Evolutionary conservation across 2,797 vertebrate genomes (phyloP).

Genomic region (Sternotherus odoratus): DNA sequence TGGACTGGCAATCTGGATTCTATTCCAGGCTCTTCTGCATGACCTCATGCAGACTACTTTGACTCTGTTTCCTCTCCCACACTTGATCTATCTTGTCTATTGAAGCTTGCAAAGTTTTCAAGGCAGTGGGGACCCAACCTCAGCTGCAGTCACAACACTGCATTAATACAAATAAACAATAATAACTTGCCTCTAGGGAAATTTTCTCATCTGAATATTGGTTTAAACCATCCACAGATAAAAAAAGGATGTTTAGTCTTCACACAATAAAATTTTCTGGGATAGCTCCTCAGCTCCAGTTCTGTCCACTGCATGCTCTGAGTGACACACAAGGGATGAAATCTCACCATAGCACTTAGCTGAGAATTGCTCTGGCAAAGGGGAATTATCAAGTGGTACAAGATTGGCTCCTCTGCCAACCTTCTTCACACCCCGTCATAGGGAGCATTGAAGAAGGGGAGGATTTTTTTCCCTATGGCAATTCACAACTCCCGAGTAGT

Average conservation of each 20-base stretch:
- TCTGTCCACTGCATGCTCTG: conserved; percentile 29
- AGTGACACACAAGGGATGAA: conserved; percentile 7
- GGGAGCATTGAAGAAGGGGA: neutral
- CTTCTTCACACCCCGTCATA: neutral
- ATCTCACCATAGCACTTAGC: neutral
- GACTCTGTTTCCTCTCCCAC: neutral
- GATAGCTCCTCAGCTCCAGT: conserved; percentile 20
- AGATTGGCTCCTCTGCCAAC: neutral
- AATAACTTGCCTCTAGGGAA: neutral
- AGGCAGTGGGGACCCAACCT: neutral
- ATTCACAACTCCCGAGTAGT: accelerated
- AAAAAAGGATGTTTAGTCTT: neutral
- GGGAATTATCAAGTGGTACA: neutral
- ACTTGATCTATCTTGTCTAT: neutral
- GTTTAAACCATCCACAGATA: conserved; percentile 35
- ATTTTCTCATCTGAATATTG: neutral
- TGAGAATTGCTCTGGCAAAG: neutral
- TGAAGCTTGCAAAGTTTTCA: neutral
- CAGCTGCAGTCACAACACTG: neutral
- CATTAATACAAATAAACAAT: neutral
- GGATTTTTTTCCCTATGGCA: neutral
- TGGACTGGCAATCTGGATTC: neutral
- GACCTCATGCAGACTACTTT: neutral
- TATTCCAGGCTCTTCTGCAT: conserved; percentile 15
- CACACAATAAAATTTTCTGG: neutral